phyloP scores from a whole-genome alignment of 2,113 vertebrate species.

The Pampusana beccarii region DNA sequence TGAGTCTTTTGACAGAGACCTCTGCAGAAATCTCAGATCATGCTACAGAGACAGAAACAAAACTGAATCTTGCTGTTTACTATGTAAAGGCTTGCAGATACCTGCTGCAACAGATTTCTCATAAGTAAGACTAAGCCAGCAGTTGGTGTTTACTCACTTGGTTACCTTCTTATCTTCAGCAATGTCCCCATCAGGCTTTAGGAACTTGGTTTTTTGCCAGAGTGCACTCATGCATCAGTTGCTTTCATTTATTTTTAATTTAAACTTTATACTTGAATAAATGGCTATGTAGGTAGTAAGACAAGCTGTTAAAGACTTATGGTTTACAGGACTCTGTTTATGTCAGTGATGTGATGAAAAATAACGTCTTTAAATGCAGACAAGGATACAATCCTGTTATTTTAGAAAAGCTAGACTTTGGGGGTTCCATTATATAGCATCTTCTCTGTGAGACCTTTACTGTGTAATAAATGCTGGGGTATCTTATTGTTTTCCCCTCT shows the following conservation, averaged over 20 bases:
- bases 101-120: not conserved
- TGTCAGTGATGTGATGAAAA: not conserved
- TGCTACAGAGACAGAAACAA: not conserved
- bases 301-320: conserved; percentile 28
- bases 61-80: not conserved
- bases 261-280: conserved; percentile 10
- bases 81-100: not conserved
- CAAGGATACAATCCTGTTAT: not conserved
- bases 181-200: not conserved
- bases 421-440: not conserved
- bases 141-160: conserved; percentile 20
- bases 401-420: not conserved
- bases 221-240: conserved; percentile 30
- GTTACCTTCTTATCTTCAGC: conserved; percentile 1
- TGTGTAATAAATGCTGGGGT: not conserved
- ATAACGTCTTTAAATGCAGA: not conserved
- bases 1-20: not conserved
- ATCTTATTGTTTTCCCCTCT: not conserved
- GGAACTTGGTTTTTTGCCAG: not conserved
- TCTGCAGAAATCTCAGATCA: not conserved
- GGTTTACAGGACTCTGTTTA: not conserved
- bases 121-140: not conserved
- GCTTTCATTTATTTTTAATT: conserved; percentile 61
- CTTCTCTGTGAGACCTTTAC: not conserved
- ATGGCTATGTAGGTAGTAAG: not conserved